These are phyloP conservation scores for Anser brachyrhynchus DNA, from an alignment of 2,113 vertebrate genomes.

Conservation along the genomic window DNA sequence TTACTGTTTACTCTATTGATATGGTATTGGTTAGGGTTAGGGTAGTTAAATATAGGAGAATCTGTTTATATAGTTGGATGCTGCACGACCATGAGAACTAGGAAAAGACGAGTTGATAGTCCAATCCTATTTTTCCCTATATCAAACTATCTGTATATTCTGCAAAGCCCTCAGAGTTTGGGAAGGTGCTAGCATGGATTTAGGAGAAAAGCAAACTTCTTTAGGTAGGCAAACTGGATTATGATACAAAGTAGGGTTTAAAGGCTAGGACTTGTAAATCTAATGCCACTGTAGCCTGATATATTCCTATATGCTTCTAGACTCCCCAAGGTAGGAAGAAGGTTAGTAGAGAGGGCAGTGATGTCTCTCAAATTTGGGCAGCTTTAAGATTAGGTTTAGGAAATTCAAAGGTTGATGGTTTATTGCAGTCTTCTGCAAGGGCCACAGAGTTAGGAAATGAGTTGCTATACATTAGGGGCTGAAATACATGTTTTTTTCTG, in stretches of 20 bases:
- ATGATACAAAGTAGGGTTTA: neutral
- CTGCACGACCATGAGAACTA: neutral
- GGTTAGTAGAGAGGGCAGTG: neutral
- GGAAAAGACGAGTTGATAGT: accelerated
- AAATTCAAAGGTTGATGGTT: neutral
- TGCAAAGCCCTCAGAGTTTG: neutral
- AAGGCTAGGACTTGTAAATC: neutral
- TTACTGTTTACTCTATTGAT: neutral
- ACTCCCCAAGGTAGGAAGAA: neutral
- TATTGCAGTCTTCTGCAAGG: neutral
- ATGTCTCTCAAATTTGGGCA: neutral
- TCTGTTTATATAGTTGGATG: neutral
- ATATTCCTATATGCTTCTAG: neutral
- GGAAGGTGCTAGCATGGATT: neutral
- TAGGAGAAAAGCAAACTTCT: neutral
- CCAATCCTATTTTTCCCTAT: neutral
- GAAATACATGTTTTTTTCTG: neutral
- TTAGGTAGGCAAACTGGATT: neutral
- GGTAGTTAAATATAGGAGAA: neutral
- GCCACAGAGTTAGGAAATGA: neutral
- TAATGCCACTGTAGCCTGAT: neutral
- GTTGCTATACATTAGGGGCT: neutral
- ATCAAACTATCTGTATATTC: neutral
- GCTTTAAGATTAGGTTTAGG: neutral
- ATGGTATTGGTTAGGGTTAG: neutral